A percentile compares a stretch with the other conserved stretches of the same genome.
phyloP scores from a whole-genome alignment of 2,113 vertebrate genomes.

The Zeus faber region DNA sequence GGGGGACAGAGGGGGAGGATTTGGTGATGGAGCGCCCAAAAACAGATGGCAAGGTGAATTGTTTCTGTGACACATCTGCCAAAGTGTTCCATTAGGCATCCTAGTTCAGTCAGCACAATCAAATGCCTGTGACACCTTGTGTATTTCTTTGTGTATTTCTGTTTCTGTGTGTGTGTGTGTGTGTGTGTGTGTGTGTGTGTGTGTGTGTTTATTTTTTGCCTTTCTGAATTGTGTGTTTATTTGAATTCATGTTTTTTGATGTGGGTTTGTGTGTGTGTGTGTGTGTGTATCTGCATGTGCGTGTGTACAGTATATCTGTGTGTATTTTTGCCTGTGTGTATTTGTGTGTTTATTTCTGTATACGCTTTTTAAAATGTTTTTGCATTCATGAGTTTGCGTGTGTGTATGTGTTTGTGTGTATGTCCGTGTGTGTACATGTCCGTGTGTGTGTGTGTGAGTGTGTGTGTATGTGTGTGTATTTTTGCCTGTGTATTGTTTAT shows the following conservation, averaged over 20 bases:
- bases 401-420: neutral
- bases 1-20: slow-evolving; percentile 42
- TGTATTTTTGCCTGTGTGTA: no score
- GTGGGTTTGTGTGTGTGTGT: no score
- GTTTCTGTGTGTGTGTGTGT: slow-evolving; percentile 7
- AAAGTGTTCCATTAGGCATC: slow-evolving; percentile 56
- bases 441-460: neutral
- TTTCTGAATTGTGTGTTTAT: no score
- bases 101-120: slow-evolving; percentile 45
- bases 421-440: neutral
- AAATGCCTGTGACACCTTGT: slow-evolving; percentile 3
- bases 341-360: no score
- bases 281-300: no score
- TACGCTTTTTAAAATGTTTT: no score
- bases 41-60: slow-evolving; percentile 79
- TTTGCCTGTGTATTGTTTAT: no score
- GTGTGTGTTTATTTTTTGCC: no score
- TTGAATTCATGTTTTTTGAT: no score
- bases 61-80: slow-evolving; percentile 70
- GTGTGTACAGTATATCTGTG: no score
- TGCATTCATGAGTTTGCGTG: no score
- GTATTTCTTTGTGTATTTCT: no score
- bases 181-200: neutral
- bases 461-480: neutral
- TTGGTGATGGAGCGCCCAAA: slow-evolving; percentile 59